Evolutionary conservation across 2,797 vertebrate genomes (phyloP), one percentile per base, ranked within the genome.

Genomic region (Diglossa cyanea): DNA sequence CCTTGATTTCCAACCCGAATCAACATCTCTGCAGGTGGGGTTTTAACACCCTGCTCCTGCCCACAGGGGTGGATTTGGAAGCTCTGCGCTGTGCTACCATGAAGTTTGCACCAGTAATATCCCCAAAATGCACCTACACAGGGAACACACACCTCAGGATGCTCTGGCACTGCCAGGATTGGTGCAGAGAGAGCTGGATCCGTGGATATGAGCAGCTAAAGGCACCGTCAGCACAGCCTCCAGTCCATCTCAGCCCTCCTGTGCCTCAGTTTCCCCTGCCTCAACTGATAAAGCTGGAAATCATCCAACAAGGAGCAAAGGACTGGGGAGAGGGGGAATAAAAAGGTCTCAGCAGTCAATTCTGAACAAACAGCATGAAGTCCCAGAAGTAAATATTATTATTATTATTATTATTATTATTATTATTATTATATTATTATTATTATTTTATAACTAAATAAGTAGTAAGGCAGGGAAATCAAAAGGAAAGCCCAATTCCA

Each of bases 31-130:
- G 19, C 13, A 11, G 15, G 8, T 6, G 5, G 6, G 33, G 6
- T 45, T 92, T 63, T 31, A 16, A 20, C 25, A 18, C 18, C 30
- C 14, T 51, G 23, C 28, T 70, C 26, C 67, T 21, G 8, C 23
- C 25, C 35, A 3, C 16, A 2, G 0, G 13, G 17, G 15, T 7
- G 65, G 57, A 35, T 71, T 50, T 42, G 20, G 40, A 73, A 82
- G 54, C 18, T 54, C 19, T 1, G 1, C 0, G 0, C 35, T 31
- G 53, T 26, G 0, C 26, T 44, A 1, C 2, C 1, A 3, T 7
- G 33, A 40, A 39, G 10, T 40, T 14, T 2, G 16, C 50, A 42
- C 6, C 24, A 44, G 6, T 1, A 0, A 57, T 4, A 12, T 1
- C 7, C 30, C 35, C 23, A 33, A 53, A 90, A 89, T 1, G 4